phyloP scores from a whole-genome alignment of 2,113 vertebrate genomes.

The Saimiri boliviensis region DNA sequence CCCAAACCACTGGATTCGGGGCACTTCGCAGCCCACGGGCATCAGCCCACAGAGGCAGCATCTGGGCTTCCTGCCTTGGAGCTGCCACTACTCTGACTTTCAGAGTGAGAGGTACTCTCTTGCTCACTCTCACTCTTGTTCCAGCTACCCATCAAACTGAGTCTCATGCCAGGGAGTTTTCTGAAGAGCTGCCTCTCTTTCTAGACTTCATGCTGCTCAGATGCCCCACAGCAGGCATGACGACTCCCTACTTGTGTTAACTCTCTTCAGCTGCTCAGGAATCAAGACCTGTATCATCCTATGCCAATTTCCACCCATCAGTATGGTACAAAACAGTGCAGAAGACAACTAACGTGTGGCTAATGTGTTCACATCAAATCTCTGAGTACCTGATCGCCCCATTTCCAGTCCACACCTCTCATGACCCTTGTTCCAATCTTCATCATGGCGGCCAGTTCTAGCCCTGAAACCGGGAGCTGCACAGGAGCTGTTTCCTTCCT shows the following conservation, averaged over 20 bases:
- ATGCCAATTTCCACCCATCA: neutral
- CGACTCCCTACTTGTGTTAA: neutral
- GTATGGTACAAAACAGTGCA: rapidly evolving
- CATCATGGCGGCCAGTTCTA: slow-evolving; percentile 98
- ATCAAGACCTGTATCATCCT: neutral
- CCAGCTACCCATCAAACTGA: too few species aligned
- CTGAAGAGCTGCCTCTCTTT: neutral
- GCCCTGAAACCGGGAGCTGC: slow-evolving; percentile 95
- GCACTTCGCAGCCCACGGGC: rapidly evolving
- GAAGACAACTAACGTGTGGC: too few species aligned
- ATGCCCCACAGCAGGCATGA: rapidly evolving
- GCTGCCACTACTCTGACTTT: neutral
- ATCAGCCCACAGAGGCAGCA: neutral
- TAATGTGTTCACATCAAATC: neutral
- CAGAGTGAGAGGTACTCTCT: neutral
- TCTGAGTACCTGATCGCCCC: slow-evolving; percentile 96
- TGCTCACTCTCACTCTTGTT: neutral
- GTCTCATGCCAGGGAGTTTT: neutral
- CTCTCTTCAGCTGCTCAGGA: neutral
- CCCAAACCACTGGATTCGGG: rapidly evolving
- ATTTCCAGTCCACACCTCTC: slow-evolving; percentile 99
- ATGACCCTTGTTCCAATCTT: slow-evolving; percentile 98
- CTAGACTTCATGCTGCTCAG: rapidly evolving
- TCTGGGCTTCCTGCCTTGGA: neutral
- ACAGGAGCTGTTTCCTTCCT: slow-evolving; percentile 92